Conservation (phyloP, 23 tunicate species). For the Diplosoma virens region DNA sequence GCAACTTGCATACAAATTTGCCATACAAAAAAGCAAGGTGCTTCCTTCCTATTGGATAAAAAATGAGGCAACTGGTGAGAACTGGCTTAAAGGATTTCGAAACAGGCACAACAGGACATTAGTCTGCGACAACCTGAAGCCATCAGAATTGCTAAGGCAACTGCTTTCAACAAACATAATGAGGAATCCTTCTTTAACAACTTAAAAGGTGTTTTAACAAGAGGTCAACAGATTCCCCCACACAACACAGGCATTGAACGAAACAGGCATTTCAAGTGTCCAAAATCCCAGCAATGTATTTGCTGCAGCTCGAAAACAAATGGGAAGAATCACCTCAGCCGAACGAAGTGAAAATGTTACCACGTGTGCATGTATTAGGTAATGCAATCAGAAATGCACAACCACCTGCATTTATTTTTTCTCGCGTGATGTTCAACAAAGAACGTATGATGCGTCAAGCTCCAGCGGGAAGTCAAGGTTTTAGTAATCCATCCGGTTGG, state of each 20-base stretch:
- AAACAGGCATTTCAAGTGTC: no score
- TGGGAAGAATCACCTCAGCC: conserved; percentile 21
- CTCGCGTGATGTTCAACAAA: conserved; percentile 3
- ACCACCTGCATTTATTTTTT: conserved; percentile 19
- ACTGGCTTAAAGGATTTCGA: conserved; percentile 46
- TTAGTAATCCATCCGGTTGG: conserved; percentile 8
- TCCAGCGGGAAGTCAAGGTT: background rate
- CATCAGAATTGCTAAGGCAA: conserved; percentile 30
- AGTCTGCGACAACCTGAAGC: conserved; percentile 27
- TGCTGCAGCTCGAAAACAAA: conserved; percentile 18
- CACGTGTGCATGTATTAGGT: background rate
- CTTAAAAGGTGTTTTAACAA: background rate
- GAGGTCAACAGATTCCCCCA: background rate
- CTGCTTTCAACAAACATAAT: conserved; percentile 31
- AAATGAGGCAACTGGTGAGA: conserved; percentile 31
- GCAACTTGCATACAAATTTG: conserved; percentile 31
- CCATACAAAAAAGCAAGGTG: conserved; percentile 4
- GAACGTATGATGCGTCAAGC: no score
- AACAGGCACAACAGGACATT: conserved; percentile 4
- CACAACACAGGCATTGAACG: conserved; percentile 22
- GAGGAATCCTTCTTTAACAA: conserved; percentile 23
- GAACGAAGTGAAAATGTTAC: conserved; percentile 35
- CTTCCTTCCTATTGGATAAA: conserved; percentile 15
- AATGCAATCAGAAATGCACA: conserved; percentile 20
- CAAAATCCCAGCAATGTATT: background rate